Base-by-base conservation (phyloP, 2,888 invertebrate genomes). In the Cheilosia urbana region DNA sequence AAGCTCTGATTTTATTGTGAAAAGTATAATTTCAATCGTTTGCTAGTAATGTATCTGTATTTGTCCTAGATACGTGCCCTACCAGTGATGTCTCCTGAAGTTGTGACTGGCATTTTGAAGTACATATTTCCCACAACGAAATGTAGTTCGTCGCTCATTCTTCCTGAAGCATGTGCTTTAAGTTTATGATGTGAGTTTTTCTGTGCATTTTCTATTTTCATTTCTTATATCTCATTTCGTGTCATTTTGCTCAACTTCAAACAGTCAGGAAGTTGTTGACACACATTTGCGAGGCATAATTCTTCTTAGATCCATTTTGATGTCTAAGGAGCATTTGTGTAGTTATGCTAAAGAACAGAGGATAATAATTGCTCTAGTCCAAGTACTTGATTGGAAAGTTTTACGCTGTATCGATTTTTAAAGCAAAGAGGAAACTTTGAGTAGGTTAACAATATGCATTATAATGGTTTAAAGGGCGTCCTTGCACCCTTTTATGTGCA, bases 211-310 rank as follows among this genome's bases (percentile, higher is more conserved):
- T 37, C 13, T 42, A 58, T 42, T 75, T 68, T 34, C 45, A 57
- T 55, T 60, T 58, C 9, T 53, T 45, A n/a, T 27, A 27, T 7
- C 27, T 27, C 6, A 27, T 45, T 37, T n/a, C 19, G 45, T 65
- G 42, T 58, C 24, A 53, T 45, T 62, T 60, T 7, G 24, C 15
- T 24, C 15, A 45, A 49, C 57, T 57, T 40, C 19, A 40, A 49
- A 51, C 53, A 27, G 34, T 45, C 34, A 40, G 77, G 58, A 83
- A 78, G 68, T 83, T 69, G 73, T 79, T 83, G 73, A 79, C 83
- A 83, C 34, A 17, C 6, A 73, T 73, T 30, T 57, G 21, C 6
- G 11, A 60, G 42, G 57, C 37, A 47, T 21, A 24, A 30, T 42
- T 34, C 57, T 17, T 11, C 40, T n/a, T 60, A n/a, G 24, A 60